Percentiles rank a stretch among this genome's conserved stretches.
phyloP scores from a whole-genome alignment of 1,140 invertebrate genomes.

The Laupala kohalensis region DNA sequence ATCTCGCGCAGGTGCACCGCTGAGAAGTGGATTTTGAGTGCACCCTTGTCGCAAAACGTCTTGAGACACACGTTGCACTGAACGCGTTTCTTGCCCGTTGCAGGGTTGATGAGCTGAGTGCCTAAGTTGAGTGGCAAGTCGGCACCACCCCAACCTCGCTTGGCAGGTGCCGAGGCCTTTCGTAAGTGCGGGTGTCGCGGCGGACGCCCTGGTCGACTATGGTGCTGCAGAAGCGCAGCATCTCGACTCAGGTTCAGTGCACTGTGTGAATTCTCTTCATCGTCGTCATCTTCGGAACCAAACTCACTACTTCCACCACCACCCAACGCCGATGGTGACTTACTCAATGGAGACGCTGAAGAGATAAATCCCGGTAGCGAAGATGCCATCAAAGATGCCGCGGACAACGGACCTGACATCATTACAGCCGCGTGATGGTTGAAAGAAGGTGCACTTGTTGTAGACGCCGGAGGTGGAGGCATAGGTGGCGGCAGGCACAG shows the following conservation, averaged over 20 bases:
- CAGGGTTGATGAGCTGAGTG: constrained; percentile 79
- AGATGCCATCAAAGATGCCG: constrained; percentile 30
- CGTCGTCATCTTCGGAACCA: constrained; percentile 51
- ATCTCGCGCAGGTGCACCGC: constrained; percentile 97
- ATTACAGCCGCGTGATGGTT: constrained; percentile 37
- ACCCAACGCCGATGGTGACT: constrained; percentile 25
- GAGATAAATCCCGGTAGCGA: constrained; percentile 28
- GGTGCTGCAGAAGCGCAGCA: background rate
- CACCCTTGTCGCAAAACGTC: constrained; percentile 99
- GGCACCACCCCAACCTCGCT: constrained; percentile 75
- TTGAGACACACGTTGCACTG: constrained; percentile 97
- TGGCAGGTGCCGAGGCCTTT: constrained; percentile 76
- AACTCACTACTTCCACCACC: constrained; percentile 36
- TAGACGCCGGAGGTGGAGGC: constrained; percentile 31
- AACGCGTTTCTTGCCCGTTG: constrained; percentile 89
- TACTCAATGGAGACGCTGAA: constrained; percentile 22
- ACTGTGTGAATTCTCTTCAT: constrained; percentile 43
- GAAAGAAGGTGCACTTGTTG: constrained; percentile 19
- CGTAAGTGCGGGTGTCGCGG: constrained; percentile 38
- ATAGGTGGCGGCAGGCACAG: constrained; percentile 46
- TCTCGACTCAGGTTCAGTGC: constrained; percentile 44
- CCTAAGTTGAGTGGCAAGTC: constrained; percentile 72
- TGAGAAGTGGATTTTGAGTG: constrained; percentile 98
- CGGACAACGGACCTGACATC: constrained; percentile 26
- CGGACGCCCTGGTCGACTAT: constrained; percentile 26